Evolutionary conservation across 2,888 invertebrate genomes (phyloP), one percentile per base, ranked within the genome.

Genomic region (Xestobium rufovillosum): DNA sequence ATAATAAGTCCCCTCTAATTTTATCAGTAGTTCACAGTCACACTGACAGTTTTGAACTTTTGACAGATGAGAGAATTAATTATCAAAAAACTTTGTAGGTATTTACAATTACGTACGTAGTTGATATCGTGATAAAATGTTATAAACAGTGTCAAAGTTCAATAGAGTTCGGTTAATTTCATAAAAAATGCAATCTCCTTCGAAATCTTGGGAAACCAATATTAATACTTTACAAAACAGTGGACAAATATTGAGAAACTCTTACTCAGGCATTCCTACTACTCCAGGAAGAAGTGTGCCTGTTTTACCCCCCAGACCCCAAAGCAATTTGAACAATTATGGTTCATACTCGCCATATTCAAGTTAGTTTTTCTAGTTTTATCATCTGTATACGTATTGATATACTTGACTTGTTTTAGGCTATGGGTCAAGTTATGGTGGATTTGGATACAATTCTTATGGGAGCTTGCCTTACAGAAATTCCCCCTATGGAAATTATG

Each of bases 221-320:
- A n/a, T n/a, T n/a, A n/a, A n/a, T 19, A 32, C 43, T 31, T 37
- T 56, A 23, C 56, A 53, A 38, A 56, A 56, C 44, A 39, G 52
- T 16, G 36, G 51, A 9, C 53, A 55, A 28, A 31, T 52, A 26
- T 19, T 50, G 6, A 47, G 43, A 41, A 49, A 47, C 34, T 40
- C 50, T 30, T 53, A 47, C 48, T 27, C 45, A 33, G 45, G 46
- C 19, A 43, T 49, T 26, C 42, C 44, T 38, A 32, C 38, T 29
- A 34, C 40, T 14, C 33, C 43, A 15, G 39, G 49, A 6, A 54
- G 61, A 44, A 50, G 48, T 36, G 52, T 53, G 10, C 66, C 65
- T 4, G 49, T 55, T 25, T 45, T 65, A 32, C 65, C 66, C n/a
- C 66, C 66, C 2, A 53, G 63, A 41, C 67, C 66, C 4, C 42